Base-by-base conservation (phyloP, 2,113 vertebrate genomes). In the Phaetusa simplex region DNA sequence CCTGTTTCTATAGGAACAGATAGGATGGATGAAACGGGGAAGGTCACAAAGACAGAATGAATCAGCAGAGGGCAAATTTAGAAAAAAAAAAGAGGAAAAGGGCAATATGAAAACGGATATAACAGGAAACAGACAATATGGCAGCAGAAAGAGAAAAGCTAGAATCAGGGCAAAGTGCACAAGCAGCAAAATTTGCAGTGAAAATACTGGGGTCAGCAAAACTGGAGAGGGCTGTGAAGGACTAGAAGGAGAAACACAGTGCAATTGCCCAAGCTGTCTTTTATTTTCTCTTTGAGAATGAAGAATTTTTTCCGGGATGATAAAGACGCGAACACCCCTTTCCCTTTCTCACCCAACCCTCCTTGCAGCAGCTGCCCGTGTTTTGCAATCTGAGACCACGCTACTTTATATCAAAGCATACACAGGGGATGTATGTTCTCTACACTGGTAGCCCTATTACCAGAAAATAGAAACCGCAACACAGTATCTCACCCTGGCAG, bases 1-100 rank as follows among this genome's bases (percentile, higher is more conserved):
- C 29, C 65, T 71, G 94, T 95, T 97, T 94, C 95, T 96, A 94
- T 93, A 96, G 93, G 96, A 96, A 97, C 93, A 93, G 91, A 90
- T 74, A 95, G 81, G 70, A 79, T 38, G 72, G 29, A 94, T 87
- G 81, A 94, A 94, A 97, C 43, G 47, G 19, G 91, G 84, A 96
- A 97, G 84, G 93, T 91, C 93, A 87, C 43, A 85, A 49, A 89
- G 84, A 61, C 86, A 79, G 81, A 93, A 96, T 87, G 81, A 96
- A 82, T 88, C 89, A 96, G 82, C 89, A 93, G 81, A 82, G 84
- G 73, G 53, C 24, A 96, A 94, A 94, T 61, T 53, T 49, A 87
- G 65, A 14, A 52, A 65, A 64, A 59, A 74, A 72, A 91, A 91
- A 79, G 74, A 88, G 69, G 38, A 58, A 95, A 90, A 94, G 38